Evolutionary conservation across 2,113 vertebrate genomes (phyloP).

Genomic region (Leiothrix lutea): DNA sequence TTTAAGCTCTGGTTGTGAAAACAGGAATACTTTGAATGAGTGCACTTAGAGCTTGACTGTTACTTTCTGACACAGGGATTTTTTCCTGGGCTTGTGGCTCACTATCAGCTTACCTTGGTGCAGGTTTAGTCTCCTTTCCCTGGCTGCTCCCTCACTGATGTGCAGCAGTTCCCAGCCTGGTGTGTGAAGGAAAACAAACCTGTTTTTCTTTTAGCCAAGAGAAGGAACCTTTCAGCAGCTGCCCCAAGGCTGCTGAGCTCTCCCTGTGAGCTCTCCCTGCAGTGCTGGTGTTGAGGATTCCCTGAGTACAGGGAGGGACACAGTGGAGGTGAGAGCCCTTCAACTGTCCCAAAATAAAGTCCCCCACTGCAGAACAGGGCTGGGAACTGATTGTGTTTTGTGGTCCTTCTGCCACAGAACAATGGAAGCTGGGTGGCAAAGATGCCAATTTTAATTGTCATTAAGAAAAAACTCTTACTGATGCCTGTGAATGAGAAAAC

Average conservation of each 20-base stretch:
- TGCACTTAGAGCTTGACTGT: neutral
- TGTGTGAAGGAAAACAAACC: neutral
- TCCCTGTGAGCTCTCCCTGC: neutral
- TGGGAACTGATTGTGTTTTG: neutral
- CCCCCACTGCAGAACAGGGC: neutral
- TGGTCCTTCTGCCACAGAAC: neutral
- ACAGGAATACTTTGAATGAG: fast-evolving
- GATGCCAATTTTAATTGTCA: neutral
- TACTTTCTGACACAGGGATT: neutral
- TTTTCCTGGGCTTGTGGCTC: neutral
- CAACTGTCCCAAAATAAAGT: neutral
- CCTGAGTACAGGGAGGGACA: neutral
- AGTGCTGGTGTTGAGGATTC: fast-evolving
- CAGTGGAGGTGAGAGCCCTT: neutral
- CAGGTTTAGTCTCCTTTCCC: neutral
- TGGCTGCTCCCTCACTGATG: neutral
- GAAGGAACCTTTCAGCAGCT: neutral
- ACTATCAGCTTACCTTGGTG: neutral
- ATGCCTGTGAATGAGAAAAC: neutral
- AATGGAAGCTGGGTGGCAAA: neutral
- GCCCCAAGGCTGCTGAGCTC: neutral
- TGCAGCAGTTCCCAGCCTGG: fast-evolving
- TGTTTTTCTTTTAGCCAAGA: neutral
- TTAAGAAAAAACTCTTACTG: neutral
- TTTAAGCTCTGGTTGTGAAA: neutral